A percentile compares a stretch with the other conserved stretches of the same genome.
phyloP scores from a whole-genome alignment of 2,113 vertebrate species.

The Pygoscelis adeliae region DNA sequence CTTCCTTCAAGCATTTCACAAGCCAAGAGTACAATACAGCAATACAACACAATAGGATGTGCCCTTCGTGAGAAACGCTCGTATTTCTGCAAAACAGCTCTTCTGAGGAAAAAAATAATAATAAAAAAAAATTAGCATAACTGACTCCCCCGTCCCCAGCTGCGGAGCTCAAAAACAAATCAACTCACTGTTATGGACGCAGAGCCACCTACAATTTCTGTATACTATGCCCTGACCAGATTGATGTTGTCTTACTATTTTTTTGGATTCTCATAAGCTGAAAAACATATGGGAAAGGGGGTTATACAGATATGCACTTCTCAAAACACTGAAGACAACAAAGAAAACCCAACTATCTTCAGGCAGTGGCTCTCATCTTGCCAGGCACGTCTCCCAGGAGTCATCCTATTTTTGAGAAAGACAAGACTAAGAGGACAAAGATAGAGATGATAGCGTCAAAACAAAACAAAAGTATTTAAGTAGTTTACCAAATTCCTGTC shows the following conservation, averaged over 20 bases:
- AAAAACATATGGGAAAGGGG: not conserved
- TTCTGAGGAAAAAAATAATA: not conserved
- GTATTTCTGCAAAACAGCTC: not conserved
- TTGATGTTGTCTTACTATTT: not conserved
- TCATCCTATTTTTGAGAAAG: not conserved
- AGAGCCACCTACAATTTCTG: not conserved
- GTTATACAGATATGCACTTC: not conserved
- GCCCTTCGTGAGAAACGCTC: not conserved
- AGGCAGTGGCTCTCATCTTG: not conserved
- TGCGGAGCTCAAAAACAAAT: not conserved
- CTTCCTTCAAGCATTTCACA: not conserved
- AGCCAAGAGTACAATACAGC: not conserved
- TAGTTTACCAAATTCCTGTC: not conserved
- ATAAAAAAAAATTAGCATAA: not conserved
- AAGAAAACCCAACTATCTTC: not conserved
- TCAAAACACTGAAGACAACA: not conserved
- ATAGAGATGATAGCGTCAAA: not conserved
- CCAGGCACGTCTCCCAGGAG: not conserved
- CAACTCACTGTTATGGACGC: not conserved
- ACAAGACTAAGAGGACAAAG: not conserved
- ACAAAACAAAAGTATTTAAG: not conserved
- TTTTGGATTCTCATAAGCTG: not conserved
- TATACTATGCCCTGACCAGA: not conserved
- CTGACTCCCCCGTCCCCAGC: not conserved
- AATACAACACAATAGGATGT: not conserved